These are phyloP conservation scores for Saimiri boliviensis DNA, from an alignment of 2,113 vertebrate species.

Conservation along the genomic window DNA sequence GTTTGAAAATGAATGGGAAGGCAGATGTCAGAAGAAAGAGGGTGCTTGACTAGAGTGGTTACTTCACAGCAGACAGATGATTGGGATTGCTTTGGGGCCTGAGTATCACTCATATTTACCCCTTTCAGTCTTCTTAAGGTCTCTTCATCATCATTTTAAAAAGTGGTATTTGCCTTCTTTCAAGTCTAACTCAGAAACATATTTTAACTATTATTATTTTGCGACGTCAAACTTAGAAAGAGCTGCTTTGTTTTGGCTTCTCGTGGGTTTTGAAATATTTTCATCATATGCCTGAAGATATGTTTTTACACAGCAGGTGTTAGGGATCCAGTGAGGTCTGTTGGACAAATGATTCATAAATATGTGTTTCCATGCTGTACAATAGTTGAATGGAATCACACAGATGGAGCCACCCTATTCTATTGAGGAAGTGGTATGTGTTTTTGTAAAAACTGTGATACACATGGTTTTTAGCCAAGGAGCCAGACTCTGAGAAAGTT, in stretches of 20 bases:
- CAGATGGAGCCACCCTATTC: conserved; percentile 70
- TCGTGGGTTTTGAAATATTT: conserved; percentile 56
- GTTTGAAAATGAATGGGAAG: background rate
- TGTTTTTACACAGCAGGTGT: conserved; percentile 54
- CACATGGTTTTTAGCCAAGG: conserved; percentile 72
- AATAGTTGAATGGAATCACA: conserved; percentile 72
- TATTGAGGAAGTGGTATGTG: conserved; percentile 69
- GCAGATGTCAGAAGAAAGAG: background rate
- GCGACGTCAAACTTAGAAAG: conserved; percentile 57
- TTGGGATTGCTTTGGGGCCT: background rate
- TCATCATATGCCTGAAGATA: conserved; percentile 17
- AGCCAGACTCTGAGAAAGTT: conserved; percentile 70
- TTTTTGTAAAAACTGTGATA: conserved; percentile 76
- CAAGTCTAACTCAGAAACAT: background rate
- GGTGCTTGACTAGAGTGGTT: background rate
- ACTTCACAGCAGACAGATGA: background rate
- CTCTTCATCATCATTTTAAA: conserved; percentile 1
- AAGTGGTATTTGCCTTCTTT: conserved; percentile 40
- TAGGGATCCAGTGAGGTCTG: conserved; percentile 55
- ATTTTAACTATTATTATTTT: conserved; percentile 61
- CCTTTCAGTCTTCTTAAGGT: background rate
- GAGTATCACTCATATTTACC: background rate
- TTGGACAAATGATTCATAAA: conserved; percentile 70
- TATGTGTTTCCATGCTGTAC: conserved; percentile 58
- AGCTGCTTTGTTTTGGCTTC: conserved; percentile 40